Base-by-base conservation (phyloP, 2,113 vertebrate species). In the Bolborhynchus lineola region DNA sequence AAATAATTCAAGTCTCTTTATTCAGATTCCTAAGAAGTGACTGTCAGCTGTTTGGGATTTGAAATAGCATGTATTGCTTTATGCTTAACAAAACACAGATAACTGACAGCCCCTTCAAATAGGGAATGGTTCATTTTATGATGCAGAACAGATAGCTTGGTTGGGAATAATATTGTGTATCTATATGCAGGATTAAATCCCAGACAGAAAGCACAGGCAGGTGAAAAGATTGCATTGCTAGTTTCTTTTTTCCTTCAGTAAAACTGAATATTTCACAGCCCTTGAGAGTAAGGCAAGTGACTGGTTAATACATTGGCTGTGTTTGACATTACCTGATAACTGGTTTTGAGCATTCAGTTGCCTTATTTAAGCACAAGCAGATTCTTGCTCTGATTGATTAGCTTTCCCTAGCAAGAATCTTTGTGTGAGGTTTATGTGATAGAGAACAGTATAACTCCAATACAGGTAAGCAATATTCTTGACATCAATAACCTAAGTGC, bases 31-130 rank as follows among this genome's bases (percentile, higher is more conserved):
- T 68, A 67, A 93, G 86, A 92, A 89, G 84, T 60, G 39, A 74
- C 87, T 86, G 79, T 70, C 63, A 82, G 84, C 68, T 77, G 57
- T 57, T 82, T 82, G 75, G 88, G 90, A 93, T 96, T 94, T 96
- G 86, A 90, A 95, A 88, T 42, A 82, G 62, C 62, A 92, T 81
- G 57, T 71, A 80, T 70, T 95, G 72, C 89, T 97, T 96, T 92
- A 60, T 87, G 81, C 83, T 92, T 83, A 96, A 94, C 91, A 96
- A 97, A 96, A 96, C 67, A 88, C 7, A 7, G 92, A 92, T 93
- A 96, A 96, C 90, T 86, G 95, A 94, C 96, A 95, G 69, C 53
- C 50, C 28, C 78, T 96, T 94, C 82, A 90, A 67, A 86, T 2
- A 39, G 70, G 50, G 53, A 91, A 94, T 33, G 35, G 86, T 79